Evolutionary conservation across 2,113 vertebrate species (phyloP), one percentile per base, ranked within the genome.

Genomic region (Pedetes capensis): DNA sequence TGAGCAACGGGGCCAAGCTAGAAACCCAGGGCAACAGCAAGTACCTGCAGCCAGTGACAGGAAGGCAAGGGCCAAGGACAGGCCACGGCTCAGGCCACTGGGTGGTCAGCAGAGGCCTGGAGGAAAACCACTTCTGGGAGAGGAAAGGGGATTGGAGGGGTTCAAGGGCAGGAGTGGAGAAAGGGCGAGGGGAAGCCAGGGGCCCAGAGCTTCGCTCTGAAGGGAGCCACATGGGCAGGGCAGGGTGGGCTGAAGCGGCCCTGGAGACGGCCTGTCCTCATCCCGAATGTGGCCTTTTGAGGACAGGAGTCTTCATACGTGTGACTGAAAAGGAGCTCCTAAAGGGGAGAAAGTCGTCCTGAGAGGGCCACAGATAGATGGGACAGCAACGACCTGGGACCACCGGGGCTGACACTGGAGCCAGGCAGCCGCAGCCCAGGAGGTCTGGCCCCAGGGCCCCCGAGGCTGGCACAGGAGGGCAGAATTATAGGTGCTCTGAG

Each of bases 141-240:
- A 20, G 18, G 0, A 8, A 53, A 10, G n/a, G 16, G 20, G 8
- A 0, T 7, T 27, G 55, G 14, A 29, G 44, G 42, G 57, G 16
- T 51, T 64, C 23, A 22, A 20, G 39, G 72, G 22, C 4, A 16
- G 59, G 11, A 13, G 68, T 44, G 27, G 51, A 44, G n/a, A 4
- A 10, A 57, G 76, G 51, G 23, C 14, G n/a, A 57, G 78, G 27
- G 61, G 49, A 55, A 55, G n/a, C 32, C 29, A 9, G 9, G 5
- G 68, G 44, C 32, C 34, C 6, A n/a, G 55, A 51, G 29, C 69
- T 37, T 5, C 8, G 55, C 39, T 29, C 39, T 37, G 55, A 75
- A 61, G 42, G 39, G 25, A 47, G 18, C 18, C 42, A 47, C 17
- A 34, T 0, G 2, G 44, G 81, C 32, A 2, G 47, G 25, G 17